Percentiles rank a stretch among this genome's conserved stretches.
phyloP scores from a whole-genome alignment of 2,888 invertebrate genomes.

The Cantharis lateralis region DNA sequence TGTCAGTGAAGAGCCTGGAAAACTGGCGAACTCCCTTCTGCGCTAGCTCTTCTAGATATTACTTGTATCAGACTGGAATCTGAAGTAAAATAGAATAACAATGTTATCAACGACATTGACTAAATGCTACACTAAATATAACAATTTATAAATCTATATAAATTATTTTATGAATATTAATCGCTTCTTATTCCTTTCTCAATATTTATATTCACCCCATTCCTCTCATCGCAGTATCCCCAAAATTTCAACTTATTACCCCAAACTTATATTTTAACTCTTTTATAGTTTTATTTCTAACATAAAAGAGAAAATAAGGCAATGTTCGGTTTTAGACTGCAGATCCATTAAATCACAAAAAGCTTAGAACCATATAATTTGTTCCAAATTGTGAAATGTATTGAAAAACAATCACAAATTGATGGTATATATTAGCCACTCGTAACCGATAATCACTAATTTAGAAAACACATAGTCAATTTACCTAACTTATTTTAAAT shows the following conservation, averaged over 20 bases:
- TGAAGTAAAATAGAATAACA: slow-evolving; percentile 28
- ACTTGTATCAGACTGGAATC: slow-evolving; percentile 28
- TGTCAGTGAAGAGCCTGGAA: slow-evolving; percentile 43
- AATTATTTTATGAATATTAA: neutral
- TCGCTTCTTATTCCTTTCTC: neutral
- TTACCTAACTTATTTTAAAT: neutral
- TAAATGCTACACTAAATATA: slow-evolving; percentile 15
- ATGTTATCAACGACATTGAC: slow-evolving; percentile 28
- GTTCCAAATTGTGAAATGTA: slow-evolving; percentile 5
- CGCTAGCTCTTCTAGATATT: slow-evolving; percentile 25
- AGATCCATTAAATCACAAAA: slow-evolving; percentile 4
- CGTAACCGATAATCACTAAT: slow-evolving; percentile 5
- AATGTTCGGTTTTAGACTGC: neutral
- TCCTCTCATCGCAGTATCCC: neutral
- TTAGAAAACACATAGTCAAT: slow-evolving; percentile 2
- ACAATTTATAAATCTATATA: slow-evolving; percentile 5
- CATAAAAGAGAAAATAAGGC: slow-evolving; percentile 3
- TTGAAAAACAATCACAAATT: slow-evolving; percentile 2
- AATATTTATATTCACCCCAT: neutral
- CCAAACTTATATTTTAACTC: neutral
- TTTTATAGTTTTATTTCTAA: neutral
- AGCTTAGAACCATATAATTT: slow-evolving; percentile 5
- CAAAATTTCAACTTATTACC: neutral
- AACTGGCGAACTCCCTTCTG: slow-evolving; percentile 28
- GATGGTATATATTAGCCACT: slow-evolving; percentile 1